Percentiles rank a stretch among this genome's conserved stretches.
Conservation (phyloP, 2,888 invertebrate genomes). For the Patella ulyssiponensis region DNA sequence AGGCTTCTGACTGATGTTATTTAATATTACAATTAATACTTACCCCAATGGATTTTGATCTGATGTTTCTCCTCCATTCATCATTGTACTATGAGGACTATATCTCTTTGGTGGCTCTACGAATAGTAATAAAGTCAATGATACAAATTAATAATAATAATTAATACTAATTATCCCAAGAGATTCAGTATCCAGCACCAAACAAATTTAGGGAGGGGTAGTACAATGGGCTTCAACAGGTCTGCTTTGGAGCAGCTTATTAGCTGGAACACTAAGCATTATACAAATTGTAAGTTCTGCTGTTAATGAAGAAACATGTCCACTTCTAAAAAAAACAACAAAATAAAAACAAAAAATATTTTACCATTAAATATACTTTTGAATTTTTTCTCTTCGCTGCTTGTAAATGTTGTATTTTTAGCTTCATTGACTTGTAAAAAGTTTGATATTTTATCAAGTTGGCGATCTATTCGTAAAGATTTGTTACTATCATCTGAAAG, state of each 20-base stretch:
- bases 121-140: not conserved
- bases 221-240: no score
- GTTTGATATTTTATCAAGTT: not conserved
- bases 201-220: no score
- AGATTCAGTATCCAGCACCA: no score
- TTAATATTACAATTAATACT: not conserved
- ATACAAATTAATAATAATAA: no score
- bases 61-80: not conserved
- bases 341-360: not conserved
- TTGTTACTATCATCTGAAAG: conserved; percentile 21
- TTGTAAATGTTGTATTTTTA: no score
- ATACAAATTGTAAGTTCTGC: not conserved
- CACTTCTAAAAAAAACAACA: not conserved
- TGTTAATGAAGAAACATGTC: not conserved
- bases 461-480: not conserved
- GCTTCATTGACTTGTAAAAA: no score
- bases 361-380: conserved; percentile 28
- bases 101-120: not conserved
- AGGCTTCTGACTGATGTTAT: no score
- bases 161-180: no score
- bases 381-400: conserved; percentile 11
- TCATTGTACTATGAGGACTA: not conserved
- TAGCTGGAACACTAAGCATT: no score
- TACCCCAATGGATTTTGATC: conserved; percentile 5
- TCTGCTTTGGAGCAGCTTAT: no score